These are phyloP conservation scores for Pelodytes ibericus DNA, from an alignment of 2,797 vertebrate genomes.

Conservation along the genomic window DNA sequence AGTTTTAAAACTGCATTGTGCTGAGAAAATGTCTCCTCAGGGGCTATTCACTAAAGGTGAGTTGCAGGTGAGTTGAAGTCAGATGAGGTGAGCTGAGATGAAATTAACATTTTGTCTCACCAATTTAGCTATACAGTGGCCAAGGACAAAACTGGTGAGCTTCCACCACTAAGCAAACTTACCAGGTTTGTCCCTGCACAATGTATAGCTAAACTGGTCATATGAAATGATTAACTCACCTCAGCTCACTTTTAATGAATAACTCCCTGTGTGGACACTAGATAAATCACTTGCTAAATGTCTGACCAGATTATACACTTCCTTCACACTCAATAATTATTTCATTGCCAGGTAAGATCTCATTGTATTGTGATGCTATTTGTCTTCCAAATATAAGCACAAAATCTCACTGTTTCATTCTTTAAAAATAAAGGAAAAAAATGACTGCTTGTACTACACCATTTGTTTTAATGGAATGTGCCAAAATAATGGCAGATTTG, in stretches of 20 bases:
- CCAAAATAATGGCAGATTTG: background rate
- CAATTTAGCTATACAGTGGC: too few relatives aligned
- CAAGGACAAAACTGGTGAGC: too few relatives aligned
- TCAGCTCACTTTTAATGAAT: too few relatives aligned
- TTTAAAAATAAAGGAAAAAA: background rate
- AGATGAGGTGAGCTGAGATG: too few relatives aligned
- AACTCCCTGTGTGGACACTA: conserved; percentile 6
- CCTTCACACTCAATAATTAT: conserved; percentile 2
- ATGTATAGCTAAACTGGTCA: too few relatives aligned
- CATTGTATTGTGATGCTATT: background rate
- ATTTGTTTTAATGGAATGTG: background rate
- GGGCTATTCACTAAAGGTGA: too few relatives aligned
- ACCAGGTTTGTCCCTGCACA: too few relatives aligned
- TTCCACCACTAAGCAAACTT: too few relatives aligned
- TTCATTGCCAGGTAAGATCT: conserved; percentile 5
- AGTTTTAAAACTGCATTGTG: conserved; percentile 22
- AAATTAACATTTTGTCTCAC: too few relatives aligned
- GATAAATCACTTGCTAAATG: conserved; percentile 7
- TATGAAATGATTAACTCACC: too few relatives aligned
- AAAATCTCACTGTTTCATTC: background rate
- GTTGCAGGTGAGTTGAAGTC: too few relatives aligned
- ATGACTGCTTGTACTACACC: background rate
- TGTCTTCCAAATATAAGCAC: background rate
- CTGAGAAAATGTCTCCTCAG: conserved; percentile 22
- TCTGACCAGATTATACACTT: conserved; percentile 2